Conservation (phyloP, 2,888 invertebrate genomes). For the Ectemnius continuus region DNA sequence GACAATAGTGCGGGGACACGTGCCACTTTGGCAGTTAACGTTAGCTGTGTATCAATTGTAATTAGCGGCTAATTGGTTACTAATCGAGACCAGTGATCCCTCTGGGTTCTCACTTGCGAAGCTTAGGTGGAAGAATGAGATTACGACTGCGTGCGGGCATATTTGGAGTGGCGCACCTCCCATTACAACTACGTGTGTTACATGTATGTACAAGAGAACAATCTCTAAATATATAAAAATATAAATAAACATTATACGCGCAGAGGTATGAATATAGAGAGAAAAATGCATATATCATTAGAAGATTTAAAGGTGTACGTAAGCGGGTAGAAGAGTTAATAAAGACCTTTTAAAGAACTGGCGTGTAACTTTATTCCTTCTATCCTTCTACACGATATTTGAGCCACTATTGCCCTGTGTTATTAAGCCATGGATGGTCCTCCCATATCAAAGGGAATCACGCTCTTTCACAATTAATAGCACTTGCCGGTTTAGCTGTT, state of each 20-base stretch:
- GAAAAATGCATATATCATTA: slow-evolving; percentile 47
- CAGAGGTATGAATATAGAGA: slow-evolving; percentile 29
- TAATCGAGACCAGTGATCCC: too few species aligned
- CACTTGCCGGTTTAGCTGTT: too few species aligned
- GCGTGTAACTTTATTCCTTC: slow-evolving; percentile 7
- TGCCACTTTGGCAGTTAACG: too few species aligned
- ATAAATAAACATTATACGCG: slow-evolving; percentile 15
- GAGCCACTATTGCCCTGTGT: background rate
- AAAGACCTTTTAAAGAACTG: slow-evolving; percentile 55
- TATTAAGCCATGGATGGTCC: background rate
- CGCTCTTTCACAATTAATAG: background rate
- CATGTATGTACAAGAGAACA: slow-evolving; percentile 8
- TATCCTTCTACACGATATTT: background rate
- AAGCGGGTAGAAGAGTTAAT: slow-evolving; percentile 48
- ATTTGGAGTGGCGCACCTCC: slow-evolving; percentile 11
- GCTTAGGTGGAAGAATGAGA: background rate
- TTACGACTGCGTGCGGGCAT: background rate
- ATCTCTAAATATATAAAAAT: slow-evolving; percentile 7
- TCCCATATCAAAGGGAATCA: background rate
- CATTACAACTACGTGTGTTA: slow-evolving; percentile 36
- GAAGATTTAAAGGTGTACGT: slow-evolving; percentile 42
- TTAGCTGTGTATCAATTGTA: too few species aligned
- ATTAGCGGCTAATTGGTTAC: too few species aligned
- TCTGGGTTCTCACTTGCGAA: too few species aligned
- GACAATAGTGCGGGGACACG: slow-evolving; percentile 37